A percentile compares a stretch with the other conserved stretches of the same genome.
These are phyloP conservation scores for Antennarius striatus DNA, from an alignment of 2,113 vertebrate species.

Conservation along the genomic window DNA sequence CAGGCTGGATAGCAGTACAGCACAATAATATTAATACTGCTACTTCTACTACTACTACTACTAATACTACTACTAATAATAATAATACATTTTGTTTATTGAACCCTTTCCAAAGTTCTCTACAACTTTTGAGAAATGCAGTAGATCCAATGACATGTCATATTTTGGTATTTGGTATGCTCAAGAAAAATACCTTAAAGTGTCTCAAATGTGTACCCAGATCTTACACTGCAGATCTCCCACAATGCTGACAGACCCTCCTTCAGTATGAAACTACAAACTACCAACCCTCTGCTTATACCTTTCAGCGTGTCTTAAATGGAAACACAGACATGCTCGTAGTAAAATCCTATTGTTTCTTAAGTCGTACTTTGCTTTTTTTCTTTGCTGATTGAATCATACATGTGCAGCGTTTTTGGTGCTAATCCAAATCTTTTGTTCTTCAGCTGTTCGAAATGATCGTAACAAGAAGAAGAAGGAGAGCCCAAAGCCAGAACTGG, in stretches of 20 bases:
- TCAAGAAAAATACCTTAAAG: too few relatives aligned
- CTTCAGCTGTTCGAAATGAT: conserved; percentile 94
- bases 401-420: neutral
- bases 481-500: conserved; percentile 87
- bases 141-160: too few relatives aligned
- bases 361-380: neutral
- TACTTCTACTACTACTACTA: too few relatives aligned
- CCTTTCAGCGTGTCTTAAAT: conserved; percentile 11
- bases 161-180: too few relatives aligned
- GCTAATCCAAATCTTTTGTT: conserved; percentile 39
- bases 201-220: too few relatives aligned
- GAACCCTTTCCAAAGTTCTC: too few relatives aligned
- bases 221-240: neutral
- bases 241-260: too few relatives aligned
- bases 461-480: conserved; percentile 99
- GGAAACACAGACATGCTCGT: neutral
- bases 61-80: too few relatives aligned
- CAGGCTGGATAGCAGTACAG: too few relatives aligned
- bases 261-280: neutral
- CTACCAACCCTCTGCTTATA: conserved; percentile 16
- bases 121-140: too few relatives aligned
- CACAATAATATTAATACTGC: too few relatives aligned
- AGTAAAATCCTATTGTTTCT: conserved; percentile 18
- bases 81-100: too few relatives aligned
- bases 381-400: neutral